Evolutionary conservation across 2,113 vertebrate species (phyloP).

Genomic region (Vidua macroura): DNA sequence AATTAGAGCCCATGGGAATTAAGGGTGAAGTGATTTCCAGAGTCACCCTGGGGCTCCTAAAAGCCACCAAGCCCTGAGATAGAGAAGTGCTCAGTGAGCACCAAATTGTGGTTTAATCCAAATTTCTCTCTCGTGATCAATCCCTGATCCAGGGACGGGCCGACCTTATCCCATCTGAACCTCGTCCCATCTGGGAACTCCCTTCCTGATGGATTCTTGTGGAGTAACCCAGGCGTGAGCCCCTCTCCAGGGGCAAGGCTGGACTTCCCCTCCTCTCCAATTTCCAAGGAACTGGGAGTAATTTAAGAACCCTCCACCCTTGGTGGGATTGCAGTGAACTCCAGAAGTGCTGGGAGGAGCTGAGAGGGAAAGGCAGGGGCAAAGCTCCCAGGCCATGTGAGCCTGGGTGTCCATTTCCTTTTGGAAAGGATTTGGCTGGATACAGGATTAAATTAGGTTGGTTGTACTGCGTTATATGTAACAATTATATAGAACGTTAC

Average conservation of each 20-base stretch:
- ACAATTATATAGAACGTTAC: background rate
- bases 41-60: background rate
- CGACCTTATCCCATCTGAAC: background rate
- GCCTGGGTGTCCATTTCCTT: background rate
- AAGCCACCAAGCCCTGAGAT: background rate
- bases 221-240: background rate
- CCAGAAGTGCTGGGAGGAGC: background rate
- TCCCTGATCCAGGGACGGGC: background rate
- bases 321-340: background rate
- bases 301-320: background rate
- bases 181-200: background rate
- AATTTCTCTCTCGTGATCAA: background rate
- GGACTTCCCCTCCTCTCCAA: background rate
- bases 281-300: background rate
- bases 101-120: rapidly evolving
- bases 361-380: background rate
- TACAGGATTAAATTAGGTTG: background rate
- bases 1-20: rapidly evolving
- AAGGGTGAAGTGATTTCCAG: background rate
- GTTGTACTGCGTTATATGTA: rapidly evolving
- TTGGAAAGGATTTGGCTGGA: background rate
- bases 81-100: rapidly evolving
- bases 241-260: background rate
- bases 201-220: background rate
- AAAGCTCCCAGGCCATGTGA: rapidly evolving